phyloP scores from a whole-genome alignment of 1,140 invertebrate species.

The Bemisia tabaci region DNA sequence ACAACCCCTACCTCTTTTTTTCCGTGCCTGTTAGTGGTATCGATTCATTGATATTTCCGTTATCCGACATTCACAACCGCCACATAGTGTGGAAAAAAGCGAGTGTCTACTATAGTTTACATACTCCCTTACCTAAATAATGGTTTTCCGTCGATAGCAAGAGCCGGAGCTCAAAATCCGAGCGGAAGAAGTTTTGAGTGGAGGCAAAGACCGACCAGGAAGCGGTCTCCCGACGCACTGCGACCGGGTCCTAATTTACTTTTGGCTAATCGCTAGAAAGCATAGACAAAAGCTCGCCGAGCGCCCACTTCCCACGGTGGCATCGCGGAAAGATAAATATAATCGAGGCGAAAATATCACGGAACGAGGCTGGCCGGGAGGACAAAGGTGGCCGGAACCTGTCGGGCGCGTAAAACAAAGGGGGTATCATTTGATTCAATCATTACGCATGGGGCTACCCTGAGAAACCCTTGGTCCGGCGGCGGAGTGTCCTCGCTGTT shows the following conservation, averaged over 20 bases:
- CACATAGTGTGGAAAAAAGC: too few species aligned
- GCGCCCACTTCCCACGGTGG: background rate
- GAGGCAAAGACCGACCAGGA: too few species aligned
- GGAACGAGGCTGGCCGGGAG: background rate
- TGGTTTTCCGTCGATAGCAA: too few species aligned
- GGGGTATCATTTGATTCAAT: background rate
- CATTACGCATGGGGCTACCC: background rate
- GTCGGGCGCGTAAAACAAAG: background rate
- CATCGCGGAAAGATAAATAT: background rate
- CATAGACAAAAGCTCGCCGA: background rate
- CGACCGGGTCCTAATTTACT: background rate
- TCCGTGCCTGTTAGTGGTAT: too few species aligned
- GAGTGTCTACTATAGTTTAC: too few species aligned
- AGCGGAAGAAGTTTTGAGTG: too few species aligned
- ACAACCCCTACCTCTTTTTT: too few species aligned
- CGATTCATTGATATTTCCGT: too few species aligned
- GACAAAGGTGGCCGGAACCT: background rate
- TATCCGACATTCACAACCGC: too few species aligned
- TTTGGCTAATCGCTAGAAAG: background rate
- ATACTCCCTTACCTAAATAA: too few species aligned
- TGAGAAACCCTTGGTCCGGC: background rate
- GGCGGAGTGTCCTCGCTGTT: background rate
- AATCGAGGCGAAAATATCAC: background rate
- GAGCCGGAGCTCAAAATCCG: too few species aligned
- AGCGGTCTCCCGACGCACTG: too few species aligned